phyloP scores from a whole-genome alignment of 2,113 vertebrate species.

The Macheiramphus alcinus region DNA sequence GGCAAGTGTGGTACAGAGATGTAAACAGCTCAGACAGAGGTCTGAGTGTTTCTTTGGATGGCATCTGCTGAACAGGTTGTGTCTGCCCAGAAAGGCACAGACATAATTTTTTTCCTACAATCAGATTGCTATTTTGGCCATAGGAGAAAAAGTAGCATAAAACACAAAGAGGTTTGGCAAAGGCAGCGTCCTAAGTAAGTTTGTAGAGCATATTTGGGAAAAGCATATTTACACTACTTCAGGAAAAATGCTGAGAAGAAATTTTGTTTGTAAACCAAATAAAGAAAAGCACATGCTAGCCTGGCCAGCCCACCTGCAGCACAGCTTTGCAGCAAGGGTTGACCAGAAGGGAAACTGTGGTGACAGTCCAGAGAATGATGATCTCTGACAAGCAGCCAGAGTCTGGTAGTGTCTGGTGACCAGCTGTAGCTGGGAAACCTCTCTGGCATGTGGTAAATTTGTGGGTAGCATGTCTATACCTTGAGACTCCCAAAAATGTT shows the following conservation, averaged over 20 bases:
- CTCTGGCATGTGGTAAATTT: neutral
- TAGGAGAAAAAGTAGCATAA: neutral
- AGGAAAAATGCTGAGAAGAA: neutral
- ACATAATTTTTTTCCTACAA: neutral
- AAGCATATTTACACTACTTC: neutral
- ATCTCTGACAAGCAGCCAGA: neutral
- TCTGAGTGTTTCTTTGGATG: neutral
- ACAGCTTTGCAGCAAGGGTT: neutral
- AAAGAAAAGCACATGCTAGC: neutral
- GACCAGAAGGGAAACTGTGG: neutral
- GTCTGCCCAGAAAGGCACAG: neutral
- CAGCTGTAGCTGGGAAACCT: neutral
- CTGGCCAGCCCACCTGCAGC: neutral
- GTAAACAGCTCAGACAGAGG: neutral
- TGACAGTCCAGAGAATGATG: neutral
- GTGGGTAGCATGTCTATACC: neutral
- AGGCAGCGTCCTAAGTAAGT: neutral
- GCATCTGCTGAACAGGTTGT: neutral
- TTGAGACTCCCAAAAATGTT: neutral
- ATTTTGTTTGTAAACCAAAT: neutral
- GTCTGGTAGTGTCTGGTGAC: neutral
- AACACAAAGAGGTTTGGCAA: neutral
- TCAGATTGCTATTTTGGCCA: neutral
- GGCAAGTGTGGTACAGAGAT: neutral
- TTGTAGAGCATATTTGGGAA: neutral